These are phyloP conservation scores for Garra rufa DNA, from an alignment of 2,113 vertebrate species.

Conservation along the genomic window DNA sequence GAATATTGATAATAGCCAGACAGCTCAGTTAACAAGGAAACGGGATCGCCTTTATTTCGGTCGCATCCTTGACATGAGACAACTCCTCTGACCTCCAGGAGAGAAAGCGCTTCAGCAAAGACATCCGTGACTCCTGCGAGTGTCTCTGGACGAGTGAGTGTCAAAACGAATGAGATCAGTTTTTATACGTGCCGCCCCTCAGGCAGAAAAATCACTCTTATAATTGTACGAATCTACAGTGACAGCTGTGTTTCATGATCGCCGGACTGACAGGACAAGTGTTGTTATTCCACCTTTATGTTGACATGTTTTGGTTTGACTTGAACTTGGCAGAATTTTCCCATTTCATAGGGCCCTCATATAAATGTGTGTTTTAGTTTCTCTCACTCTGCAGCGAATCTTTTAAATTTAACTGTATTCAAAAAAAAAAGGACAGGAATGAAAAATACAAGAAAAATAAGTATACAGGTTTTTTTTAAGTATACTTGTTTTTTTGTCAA, in stretches of 20 bases:
- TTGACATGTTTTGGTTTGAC: neutral
- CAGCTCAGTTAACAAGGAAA: neutral
- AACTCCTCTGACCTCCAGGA: conserved; percentile 18
- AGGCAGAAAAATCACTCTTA: neutral
- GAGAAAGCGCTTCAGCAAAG: neutral
- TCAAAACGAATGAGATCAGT: conserved; percentile 41
- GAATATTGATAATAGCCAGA: neutral
- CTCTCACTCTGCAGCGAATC: too few relatives aligned
- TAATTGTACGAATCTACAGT: neutral
- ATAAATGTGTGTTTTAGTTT: too few relatives aligned
- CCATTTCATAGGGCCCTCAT: too few relatives aligned
- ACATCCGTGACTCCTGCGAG: neutral
- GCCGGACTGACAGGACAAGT: neutral
- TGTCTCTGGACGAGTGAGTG: neutral
- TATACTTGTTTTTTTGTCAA: too few relatives aligned
- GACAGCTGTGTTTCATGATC: conserved; percentile 22
- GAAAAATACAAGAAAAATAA: too few relatives aligned
- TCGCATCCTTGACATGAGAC: neutral
- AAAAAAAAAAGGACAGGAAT: too few relatives aligned
- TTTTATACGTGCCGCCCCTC: neutral
- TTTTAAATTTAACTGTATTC: too few relatives aligned
- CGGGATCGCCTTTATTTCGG: neutral
- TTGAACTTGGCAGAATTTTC: too few relatives aligned
- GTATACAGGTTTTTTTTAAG: too few relatives aligned
- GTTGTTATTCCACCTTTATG: neutral